Base-by-base conservation (phyloP, 2,888 invertebrate genomes). In the Amblyteles armatorius region DNA sequence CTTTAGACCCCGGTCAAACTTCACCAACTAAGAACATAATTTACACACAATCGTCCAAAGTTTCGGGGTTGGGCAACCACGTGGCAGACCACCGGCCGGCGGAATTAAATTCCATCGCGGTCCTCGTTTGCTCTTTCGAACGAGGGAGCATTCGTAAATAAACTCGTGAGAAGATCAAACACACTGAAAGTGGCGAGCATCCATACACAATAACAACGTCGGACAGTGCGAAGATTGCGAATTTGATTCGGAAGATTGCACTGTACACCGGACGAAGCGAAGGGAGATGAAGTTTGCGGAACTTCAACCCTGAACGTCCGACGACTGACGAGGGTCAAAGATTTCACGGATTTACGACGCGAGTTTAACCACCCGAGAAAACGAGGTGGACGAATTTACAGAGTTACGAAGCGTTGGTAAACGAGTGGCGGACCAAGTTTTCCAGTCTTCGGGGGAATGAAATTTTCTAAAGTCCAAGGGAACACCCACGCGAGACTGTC, bases 41-140 rank as follows among this genome's bases (percentile, higher is more conserved):
- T 78, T 68, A 82, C 78, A 78, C 68, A 68, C 72, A 78, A 82
- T 73, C 55, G 78, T 60, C 48, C 48, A 57, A 78, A 78, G 77
- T 78, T 67, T 82, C 57, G 26, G 67, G 36, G 50, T n/a, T 11
- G 13, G 48, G 22, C 60, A 36, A 19, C 33, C 29, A 3, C 48
- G 81, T 11, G 77, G 55, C 52, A n/a, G 77, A 36, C 72, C 57
- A 22, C 52, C 33, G 55, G 50, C 52, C 67, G 72, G 72, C 57
- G 55, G 48, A 72, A 82, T 78, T 48, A 82, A 78, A 82, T 82
- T 78, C 78, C 72, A 73, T 73, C 63, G 81, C 22, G 1, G 65
- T 9, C 29, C 16, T 63, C 19, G 29, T 13, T 44, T 48, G 11
- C 16, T 29, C 33, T 13, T 13, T n/a, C 26, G 9, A 48, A 57